These are phyloP conservation scores for Tiliacea citrago DNA, from an alignment of 2,888 invertebrate genomes.

Conservation along the genomic window DNA sequence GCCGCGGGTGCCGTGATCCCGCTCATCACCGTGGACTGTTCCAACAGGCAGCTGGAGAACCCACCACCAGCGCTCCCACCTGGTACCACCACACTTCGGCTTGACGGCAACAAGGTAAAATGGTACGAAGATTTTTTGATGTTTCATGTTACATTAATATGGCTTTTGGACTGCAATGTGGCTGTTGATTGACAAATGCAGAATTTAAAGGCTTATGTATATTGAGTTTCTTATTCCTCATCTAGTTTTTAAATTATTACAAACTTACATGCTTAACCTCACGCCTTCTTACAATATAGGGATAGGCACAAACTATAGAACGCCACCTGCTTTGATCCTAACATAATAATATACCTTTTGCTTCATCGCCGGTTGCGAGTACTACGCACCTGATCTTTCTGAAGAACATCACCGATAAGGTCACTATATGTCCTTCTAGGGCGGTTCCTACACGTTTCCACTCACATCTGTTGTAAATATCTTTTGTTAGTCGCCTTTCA, in stretches of 20 bases:
- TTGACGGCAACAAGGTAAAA: slow-evolving; percentile 92
- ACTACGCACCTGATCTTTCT: no score
- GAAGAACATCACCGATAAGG: no score
- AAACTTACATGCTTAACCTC: no score
- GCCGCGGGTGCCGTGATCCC: slow-evolving; percentile 89
- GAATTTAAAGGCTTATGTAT: background rate
- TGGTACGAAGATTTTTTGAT: slow-evolving; percentile 69
- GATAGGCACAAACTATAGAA: no score
- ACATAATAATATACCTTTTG: no score
- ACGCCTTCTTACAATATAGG: no score
- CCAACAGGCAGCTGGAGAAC: slow-evolving; percentile 87
- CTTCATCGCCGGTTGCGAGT: no score
- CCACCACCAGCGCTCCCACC: slow-evolving; percentile 92
- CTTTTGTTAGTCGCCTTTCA: no score
- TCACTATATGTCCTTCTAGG: no score
- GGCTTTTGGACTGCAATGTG: background rate
- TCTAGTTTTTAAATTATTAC: background rate
- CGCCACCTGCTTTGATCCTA: no score
- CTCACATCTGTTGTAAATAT: no score
- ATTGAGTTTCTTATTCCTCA: background rate
- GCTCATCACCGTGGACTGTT: slow-evolving; percentile 93
- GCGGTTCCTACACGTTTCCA: no score
- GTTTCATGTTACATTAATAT: slow-evolving; percentile 42
- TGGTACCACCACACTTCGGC: slow-evolving; percentile 92
- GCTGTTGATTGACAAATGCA: background rate